Percentiles rank a stretch among this genome's conserved stretches.
Evolutionary conservation across 1,140 invertebrate genomes (phyloP).

Genomic region (Bombus cullumanus): DNA sequence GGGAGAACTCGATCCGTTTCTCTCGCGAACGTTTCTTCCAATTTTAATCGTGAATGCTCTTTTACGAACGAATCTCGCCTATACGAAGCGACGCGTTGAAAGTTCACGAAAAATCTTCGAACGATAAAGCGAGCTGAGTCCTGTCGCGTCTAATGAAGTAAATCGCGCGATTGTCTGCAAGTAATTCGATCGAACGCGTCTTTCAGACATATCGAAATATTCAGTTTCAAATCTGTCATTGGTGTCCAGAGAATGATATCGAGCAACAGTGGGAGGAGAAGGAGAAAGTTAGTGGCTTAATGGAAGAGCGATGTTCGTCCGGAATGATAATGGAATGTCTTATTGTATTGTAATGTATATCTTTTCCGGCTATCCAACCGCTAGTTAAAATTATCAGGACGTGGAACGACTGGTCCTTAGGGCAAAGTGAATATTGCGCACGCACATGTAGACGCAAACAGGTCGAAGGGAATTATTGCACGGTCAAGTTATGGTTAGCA

Average conservation of each 20-base stretch:
- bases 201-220: too few species aligned
- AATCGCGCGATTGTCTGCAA: too few species aligned
- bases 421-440: conserved; percentile 28
- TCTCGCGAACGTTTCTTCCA: neutral
- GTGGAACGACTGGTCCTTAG: conserved; percentile 41
- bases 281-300: neutral
- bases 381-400: conserved; percentile 50
- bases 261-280: neutral
- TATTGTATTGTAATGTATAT: neutral
- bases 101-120: neutral
- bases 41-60: neutral
- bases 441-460: neutral
- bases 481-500: conserved; percentile 12
- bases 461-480: conserved; percentile 44
- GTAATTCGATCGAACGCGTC: too few species aligned
- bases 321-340: neutral
- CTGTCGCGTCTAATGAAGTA: too few species aligned
- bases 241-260: neutral
- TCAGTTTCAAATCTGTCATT: neutral
- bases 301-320: neutral
- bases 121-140: too few species aligned
- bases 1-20: neutral
- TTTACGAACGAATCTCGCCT: neutral
- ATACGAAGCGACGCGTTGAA: neutral
- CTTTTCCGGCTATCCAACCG: conserved; percentile 30